Evolutionary conservation across 2,113 vertebrate genomes (phyloP), one percentile per base, ranked within the genome.

Genomic region (Typhlomys cinereus): DNA sequence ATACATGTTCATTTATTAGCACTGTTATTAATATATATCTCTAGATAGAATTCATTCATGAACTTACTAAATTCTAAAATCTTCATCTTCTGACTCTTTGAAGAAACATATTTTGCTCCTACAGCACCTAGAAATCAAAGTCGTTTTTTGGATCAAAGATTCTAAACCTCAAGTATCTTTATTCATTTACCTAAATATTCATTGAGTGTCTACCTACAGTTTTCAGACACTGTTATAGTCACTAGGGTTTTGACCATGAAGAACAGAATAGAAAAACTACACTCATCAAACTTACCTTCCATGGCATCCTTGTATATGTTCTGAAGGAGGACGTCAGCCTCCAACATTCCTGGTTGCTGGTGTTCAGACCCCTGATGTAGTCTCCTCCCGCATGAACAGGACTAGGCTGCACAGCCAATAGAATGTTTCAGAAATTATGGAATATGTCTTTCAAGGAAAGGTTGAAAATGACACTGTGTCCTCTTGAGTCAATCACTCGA

Each of bases 121-220:
- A 67, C 13, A 69, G 89, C 89, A 69, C 25, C 10, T 64, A 74
- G 44, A 48, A 1, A 84, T 12, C 11, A 41, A 88, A 92, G 9
- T 11, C 66, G 61, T 90, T 31, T 69, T 78, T 84, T 44, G 44
- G 23, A 50, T 81, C 48, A 80, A n/a, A 90, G 48, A 62, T 88
- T 75, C 61, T 86, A 34, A 14, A 34, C 20, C 31, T 67, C 13
- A 41, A 64, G 11, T 85, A 14, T 27, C 36, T 36, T 59, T 89
- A 52, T 70, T 92, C 10, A 46, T 75, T 84, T 39, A 52, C 36
- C 76, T 73, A 92, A 81, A 88, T 62, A 88, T 61, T 71, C 61
- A 90, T 44, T 83, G 46, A 88, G 31, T 80, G 7, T 70, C 69
- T 34, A n/a, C 44, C 29, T 88, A 44, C 12, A 69, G 66, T 67